Conservation (phyloP, 2,888 invertebrate species). For the Arrhopalites spinosus region DNA sequence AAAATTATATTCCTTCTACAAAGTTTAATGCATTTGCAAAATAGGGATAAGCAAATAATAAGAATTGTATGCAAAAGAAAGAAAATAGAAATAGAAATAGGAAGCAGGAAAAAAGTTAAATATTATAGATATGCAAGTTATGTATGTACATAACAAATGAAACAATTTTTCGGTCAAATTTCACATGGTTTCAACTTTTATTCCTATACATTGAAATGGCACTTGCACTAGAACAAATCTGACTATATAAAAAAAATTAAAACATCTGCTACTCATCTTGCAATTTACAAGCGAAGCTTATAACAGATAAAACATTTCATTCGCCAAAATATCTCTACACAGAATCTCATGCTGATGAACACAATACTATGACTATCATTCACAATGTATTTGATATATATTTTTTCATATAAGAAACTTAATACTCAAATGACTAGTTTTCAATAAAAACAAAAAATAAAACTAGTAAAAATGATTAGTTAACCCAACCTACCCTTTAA, state of each 20-base stretch:
- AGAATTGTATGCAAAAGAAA: too few species aligned
- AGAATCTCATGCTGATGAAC: neutral
- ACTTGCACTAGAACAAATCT: conserved; percentile 11
- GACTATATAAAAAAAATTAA: conserved; percentile 1
- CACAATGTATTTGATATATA: too few species aligned
- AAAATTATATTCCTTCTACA: too few species aligned
- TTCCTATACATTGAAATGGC: neutral
- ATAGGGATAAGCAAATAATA: too few species aligned
- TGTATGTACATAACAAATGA: neutral
- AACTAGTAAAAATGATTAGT: neutral
- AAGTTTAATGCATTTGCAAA: too few species aligned
- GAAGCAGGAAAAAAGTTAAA: too few species aligned
- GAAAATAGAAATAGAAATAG: too few species aligned
- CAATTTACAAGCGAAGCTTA: conserved; percentile 8
- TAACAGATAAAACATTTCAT: neutral
- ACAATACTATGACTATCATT: neutral
- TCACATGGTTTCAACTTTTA: neutral
- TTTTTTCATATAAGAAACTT: neutral
- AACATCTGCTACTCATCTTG: conserved; percentile 4
- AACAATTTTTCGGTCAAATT: neutral
- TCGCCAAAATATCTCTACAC: conserved; percentile 3
- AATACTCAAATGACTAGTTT: neutral
- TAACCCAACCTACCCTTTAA: neutral
- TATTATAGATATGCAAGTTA: neutral
- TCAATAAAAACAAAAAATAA: neutral